phyloP scores from a whole-genome alignment of 2,113 vertebrate genomes.

The Eurypyga helias region DNA sequence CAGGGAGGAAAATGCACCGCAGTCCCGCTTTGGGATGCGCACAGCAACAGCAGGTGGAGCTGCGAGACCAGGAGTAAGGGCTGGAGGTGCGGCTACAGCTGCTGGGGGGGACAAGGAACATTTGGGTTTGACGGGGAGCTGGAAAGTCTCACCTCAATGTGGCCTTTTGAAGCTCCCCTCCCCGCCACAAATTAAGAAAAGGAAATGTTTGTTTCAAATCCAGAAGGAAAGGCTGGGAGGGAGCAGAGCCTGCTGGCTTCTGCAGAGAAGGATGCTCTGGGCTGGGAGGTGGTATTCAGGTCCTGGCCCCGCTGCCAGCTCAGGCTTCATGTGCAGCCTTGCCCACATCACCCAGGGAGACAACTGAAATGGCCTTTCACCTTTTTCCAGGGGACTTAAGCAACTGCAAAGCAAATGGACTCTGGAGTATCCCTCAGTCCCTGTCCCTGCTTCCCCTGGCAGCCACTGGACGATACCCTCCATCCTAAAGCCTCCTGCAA shows the following conservation, averaged over 20 bases:
- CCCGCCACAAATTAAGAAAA: background rate
- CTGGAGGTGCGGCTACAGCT: rapidly evolving
- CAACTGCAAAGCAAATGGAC: background rate
- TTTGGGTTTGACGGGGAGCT: rapidly evolving
- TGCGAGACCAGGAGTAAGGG: background rate
- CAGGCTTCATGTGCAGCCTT: background rate
- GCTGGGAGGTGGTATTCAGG: background rate
- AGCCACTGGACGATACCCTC: background rate
- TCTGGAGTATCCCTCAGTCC: background rate
- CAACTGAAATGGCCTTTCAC: background rate
- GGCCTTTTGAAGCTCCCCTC: background rate
- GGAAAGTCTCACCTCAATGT: rapidly evolving
- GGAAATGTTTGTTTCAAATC: background rate
- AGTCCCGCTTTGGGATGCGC: background rate
- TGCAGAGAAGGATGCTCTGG: background rate
- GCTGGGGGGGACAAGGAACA: rapidly evolving
- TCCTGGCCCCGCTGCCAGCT: rapidly evolving
- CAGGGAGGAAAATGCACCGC: background rate
- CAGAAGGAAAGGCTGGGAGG: background rate
- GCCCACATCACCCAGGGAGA: background rate
- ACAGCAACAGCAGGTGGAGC: constrained; percentile 49
- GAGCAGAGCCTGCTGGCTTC: background rate
- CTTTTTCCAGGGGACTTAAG: background rate
- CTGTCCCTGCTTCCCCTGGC: rapidly evolving
- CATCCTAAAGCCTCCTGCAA: background rate